phyloP scores from a whole-genome alignment of 2,797 vertebrate genomes.

The Jordanella pulchra region DNA sequence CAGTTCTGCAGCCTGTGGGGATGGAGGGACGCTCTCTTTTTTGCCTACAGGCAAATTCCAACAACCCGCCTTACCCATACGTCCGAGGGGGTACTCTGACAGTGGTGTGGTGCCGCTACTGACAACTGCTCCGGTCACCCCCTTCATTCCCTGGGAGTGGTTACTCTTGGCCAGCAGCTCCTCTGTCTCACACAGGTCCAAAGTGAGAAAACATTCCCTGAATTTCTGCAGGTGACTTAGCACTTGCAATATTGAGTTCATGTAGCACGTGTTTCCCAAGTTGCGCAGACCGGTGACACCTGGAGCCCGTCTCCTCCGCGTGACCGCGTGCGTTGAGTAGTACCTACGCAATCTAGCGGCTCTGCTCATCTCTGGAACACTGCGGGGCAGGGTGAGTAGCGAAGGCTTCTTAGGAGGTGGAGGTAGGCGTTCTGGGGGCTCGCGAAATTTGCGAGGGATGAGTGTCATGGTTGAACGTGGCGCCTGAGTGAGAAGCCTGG shows the following conservation, averaged over 20 bases:
- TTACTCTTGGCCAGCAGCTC: conserved; percentile 91
- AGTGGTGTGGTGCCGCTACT: conserved; percentile 68
- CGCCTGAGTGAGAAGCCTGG: conserved; percentile 88
- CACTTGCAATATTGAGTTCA: conserved; percentile 99
- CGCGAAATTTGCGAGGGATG: conserved; percentile 88
- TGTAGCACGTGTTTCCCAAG: conserved; percentile 98
- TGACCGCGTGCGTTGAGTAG: conserved; percentile 81
- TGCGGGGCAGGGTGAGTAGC: conserved; percentile 68
- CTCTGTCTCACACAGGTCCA: conserved; percentile 94
- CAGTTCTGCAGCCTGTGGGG: conserved; percentile 85
- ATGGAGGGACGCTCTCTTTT: conserved; percentile 75
- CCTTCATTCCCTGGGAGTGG: conserved; percentile 77
- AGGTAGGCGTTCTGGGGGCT: conserved; percentile 81
- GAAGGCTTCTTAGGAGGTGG: conserved; percentile 69
- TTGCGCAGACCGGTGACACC: conserved; percentile 97
- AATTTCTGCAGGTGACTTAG: conserved; percentile 99
- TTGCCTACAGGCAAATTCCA: conserved; percentile 67
- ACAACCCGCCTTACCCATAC: conserved; percentile 69
- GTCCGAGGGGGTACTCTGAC: conserved; percentile 70
- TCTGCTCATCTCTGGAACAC: conserved; percentile 69
- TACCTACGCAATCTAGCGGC: conserved; percentile 81
- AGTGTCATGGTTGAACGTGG: conserved; percentile 82
- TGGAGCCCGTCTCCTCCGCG: conserved; percentile 84
- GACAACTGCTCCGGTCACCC: conserved; percentile 77
- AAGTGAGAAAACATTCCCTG: conserved; percentile 96